Conservation (phyloP, 1,140 invertebrate species). For the Aleiodes sp. region DNA sequence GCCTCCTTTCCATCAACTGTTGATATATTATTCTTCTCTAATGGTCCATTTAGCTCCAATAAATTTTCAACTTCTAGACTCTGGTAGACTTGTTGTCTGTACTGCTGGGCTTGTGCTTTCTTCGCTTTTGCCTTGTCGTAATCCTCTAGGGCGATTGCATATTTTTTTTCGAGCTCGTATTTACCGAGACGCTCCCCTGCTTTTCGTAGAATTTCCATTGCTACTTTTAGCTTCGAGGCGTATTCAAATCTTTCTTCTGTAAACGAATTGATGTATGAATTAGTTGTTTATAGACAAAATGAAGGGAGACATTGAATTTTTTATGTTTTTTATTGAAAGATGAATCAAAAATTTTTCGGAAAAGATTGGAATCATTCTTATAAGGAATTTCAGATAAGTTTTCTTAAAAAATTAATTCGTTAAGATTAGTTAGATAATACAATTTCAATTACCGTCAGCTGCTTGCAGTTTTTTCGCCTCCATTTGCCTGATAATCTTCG, state of each 20-base stretch:
- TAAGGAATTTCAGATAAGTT: too few relatives aligned
- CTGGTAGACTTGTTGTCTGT: slow-evolving; percentile 75
- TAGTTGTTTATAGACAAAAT: too few relatives aligned
- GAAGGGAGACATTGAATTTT: slow-evolving; percentile 12
- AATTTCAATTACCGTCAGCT: slow-evolving; percentile 76
- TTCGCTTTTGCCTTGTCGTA: slow-evolving; percentile 89
- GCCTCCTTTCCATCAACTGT: slow-evolving; percentile 52
- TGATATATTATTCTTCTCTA: slow-evolving; percentile 66
- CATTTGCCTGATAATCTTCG: slow-evolving; percentile 85
- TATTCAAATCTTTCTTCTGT: slow-evolving; percentile 91
- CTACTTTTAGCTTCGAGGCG: slow-evolving; percentile 87
- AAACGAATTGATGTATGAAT: slow-evolving; percentile 14
- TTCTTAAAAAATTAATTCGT: too few relatives aligned
- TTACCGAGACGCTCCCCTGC: slow-evolving; percentile 90
- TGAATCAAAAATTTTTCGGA: too few relatives aligned
- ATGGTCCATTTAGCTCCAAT: slow-evolving; percentile 78
- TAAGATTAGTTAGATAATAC: not conserved
- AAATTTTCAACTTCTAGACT: slow-evolving; percentile 78
- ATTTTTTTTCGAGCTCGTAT: slow-evolving; percentile 89
- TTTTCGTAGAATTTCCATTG: slow-evolving; percentile 81
- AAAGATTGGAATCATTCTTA: too few relatives aligned
- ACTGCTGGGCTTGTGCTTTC: slow-evolving; percentile 88
- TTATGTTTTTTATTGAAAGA: not conserved
- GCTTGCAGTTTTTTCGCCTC: slow-evolving; percentile 88
- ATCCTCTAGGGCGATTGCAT: slow-evolving; percentile 90